Conservation (phyloP, 2,797 vertebrate genomes). For the Tarsius wallacei region DNA sequence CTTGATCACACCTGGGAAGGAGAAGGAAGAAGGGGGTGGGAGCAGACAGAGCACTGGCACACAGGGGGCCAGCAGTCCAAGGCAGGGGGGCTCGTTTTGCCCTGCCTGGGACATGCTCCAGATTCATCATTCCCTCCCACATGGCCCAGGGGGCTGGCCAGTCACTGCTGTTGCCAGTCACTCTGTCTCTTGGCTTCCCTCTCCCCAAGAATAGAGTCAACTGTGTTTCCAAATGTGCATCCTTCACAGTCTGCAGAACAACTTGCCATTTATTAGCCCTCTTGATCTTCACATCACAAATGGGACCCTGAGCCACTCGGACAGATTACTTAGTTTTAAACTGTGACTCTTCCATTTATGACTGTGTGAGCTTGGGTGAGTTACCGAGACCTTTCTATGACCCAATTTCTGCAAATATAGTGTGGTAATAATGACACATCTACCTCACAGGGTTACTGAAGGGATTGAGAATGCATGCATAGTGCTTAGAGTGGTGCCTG, state of each 20-base stretch:
- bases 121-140: too few species aligned
- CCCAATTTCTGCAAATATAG: not conserved
- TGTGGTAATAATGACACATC: not conserved
- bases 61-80: not conserved
- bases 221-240: not conserved
- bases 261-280: not conserved
- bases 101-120: not conserved
- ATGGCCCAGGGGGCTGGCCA: not conserved
- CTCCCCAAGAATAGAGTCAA: not conserved
- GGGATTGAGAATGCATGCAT: not conserved
- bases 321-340: not conserved
- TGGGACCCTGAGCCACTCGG: not conserved
- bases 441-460: not conserved
- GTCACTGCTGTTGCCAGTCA: not conserved
- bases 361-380: not conserved
- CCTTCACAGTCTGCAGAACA: not conserved
- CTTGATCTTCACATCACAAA: not conserved
- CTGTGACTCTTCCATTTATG: not conserved
- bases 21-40: not conserved
- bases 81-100: not conserved
- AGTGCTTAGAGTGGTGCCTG: not conserved
- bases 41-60: not conserved
- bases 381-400: not conserved
- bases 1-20: not conserved
- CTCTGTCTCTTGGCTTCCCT: not conserved